Evolutionary conservation across 2,797 vertebrate species (phyloP), one percentile per base, ranked within the genome.

Genomic region (Fratercula arctica): DNA sequence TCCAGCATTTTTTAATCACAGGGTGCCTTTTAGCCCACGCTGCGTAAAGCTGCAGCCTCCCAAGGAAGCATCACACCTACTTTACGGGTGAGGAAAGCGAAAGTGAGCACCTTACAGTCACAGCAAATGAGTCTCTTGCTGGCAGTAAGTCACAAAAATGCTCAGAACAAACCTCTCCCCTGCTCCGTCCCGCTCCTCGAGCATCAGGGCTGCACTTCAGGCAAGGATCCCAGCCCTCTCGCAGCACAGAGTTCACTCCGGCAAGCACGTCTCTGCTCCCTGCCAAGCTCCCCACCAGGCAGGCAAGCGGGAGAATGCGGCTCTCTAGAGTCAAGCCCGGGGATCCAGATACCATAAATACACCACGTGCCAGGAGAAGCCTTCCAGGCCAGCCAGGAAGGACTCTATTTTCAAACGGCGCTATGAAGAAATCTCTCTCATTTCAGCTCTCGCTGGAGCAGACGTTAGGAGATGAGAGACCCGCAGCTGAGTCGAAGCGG

Each of bases 341-440:
- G 50, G 45, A 93, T 57, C 57, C 89, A 85, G 75, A 96, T 57
- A 57, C 85, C 75, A 75, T 35, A 89, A 93, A 92, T 91, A 95
- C 48, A 77, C 64, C 66, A 67, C 4, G 0, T 64, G 75, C 85
- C 90, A 78, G 35, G 28, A 95, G 56, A 85, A 80, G 87, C 53
- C 75, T 83, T 66, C 37, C 64, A 81, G 77, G 48, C 70, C 72
- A 82, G 90, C 20, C 83, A 77, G 78, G 89, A 60, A 74, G 24
- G 45, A 13, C 84, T 93, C 72, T 57, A 57, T 80, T 95, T 96
- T 85, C 94, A 91, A 91, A 74, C n/a, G 64, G 78, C 53, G 21
- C 45, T 28, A 31, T 6, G 41, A 54, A 68, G 70, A 91, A 91
- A 87, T 46, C 67, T 60, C 67, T 54, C 57, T 21, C 84, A 73